Percentiles rank a stretch among this genome's conserved stretches.
Conservation (phyloP, 2,113 vertebrate genomes). For the Stercorarius parasiticus region DNA sequence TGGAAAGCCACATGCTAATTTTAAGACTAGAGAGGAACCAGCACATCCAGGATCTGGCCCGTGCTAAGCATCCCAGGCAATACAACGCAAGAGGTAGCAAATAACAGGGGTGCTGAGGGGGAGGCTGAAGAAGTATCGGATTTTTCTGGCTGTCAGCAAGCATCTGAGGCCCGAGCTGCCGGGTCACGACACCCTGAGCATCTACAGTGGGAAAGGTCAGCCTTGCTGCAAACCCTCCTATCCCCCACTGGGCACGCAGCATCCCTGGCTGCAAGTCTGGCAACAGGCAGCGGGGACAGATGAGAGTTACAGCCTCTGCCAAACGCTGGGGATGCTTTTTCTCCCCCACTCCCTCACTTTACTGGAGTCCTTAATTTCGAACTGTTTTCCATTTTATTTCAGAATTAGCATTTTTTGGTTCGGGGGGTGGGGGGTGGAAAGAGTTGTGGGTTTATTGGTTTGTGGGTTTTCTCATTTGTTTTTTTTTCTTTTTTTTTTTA, state of each 20-base stretch:
- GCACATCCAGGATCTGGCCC: neutral
- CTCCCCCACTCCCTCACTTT: neutral
- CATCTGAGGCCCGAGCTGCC: neutral
- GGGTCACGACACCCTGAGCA: neutral
- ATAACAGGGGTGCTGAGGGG: neutral
- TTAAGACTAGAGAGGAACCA: neutral
- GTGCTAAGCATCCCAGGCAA: neutral
- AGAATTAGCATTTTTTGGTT: neutral
- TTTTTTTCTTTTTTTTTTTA: neutral
- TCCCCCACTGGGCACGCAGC: neutral
- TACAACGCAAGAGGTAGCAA: neutral
- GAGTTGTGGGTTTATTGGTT: neutral
- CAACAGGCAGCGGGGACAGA: neutral
- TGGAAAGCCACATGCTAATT: neutral
- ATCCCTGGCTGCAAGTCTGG: neutral
- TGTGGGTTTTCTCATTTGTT: neutral
- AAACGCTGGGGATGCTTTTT: neutral
- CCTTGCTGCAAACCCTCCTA: neutral
- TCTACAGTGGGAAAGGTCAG: neutral
- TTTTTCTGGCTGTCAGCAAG: constrained; percentile 21
- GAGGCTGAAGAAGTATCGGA: neutral
- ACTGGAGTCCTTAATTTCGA: neutral
- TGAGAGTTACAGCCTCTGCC: neutral
- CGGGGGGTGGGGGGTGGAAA: neutral
- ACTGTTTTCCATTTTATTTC: neutral